Conservation (phyloP, 2,888 invertebrate species). For the Dyspetes luteomarginatus region DNA sequence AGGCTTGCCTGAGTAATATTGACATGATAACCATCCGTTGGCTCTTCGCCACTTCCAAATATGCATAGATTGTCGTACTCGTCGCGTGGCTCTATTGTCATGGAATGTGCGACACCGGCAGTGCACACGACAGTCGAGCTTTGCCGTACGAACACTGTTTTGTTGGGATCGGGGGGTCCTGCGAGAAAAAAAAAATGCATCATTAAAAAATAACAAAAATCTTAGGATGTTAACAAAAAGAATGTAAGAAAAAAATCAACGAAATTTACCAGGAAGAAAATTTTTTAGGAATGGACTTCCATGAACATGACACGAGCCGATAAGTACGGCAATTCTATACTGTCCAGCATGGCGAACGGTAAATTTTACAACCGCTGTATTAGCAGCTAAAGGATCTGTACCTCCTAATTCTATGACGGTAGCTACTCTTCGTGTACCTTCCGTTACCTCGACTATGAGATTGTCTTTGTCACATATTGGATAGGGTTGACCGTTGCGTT, state of each 20-base stretch:
- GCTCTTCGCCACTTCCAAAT: slow-evolving; percentile 86
- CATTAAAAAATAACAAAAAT: slow-evolving; percentile 10
- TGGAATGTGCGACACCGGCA: slow-evolving; percentile 89
- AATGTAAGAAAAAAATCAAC: slow-evolving; percentile 4
- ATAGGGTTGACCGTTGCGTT: slow-evolving; percentile 96
- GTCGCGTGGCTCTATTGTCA: slow-evolving; percentile 96
- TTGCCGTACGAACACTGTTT: slow-evolving; percentile 92
- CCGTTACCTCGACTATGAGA: slow-evolving; percentile 93
- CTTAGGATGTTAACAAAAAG: not conserved
- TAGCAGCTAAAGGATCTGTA: slow-evolving; percentile 92
- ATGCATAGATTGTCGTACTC: slow-evolving; percentile 94
- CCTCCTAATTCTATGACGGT: slow-evolving; percentile 95
- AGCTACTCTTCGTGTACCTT: slow-evolving; percentile 92
- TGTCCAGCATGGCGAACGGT: slow-evolving; percentile 95
- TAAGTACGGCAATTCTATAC: slow-evolving; percentile 93
- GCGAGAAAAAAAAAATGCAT: slow-evolving; percentile 66
- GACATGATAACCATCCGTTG: slow-evolving; percentile 85
- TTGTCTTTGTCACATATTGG: slow-evolving; percentile 97
- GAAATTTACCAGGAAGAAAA: slow-evolving; percentile 90
- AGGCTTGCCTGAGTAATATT: slow-evolving; percentile 81
- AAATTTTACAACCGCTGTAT: slow-evolving; percentile 95
- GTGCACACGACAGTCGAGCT: slow-evolving; percentile 94
- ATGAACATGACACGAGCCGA: slow-evolving; percentile 91
- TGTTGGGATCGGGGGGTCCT: slow-evolving; percentile 92
- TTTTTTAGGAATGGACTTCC: slow-evolving; percentile 94